Evolutionary conservation across 2,113 vertebrate genomes (phyloP).

Genomic region (Manacus vitellinus): DNA sequence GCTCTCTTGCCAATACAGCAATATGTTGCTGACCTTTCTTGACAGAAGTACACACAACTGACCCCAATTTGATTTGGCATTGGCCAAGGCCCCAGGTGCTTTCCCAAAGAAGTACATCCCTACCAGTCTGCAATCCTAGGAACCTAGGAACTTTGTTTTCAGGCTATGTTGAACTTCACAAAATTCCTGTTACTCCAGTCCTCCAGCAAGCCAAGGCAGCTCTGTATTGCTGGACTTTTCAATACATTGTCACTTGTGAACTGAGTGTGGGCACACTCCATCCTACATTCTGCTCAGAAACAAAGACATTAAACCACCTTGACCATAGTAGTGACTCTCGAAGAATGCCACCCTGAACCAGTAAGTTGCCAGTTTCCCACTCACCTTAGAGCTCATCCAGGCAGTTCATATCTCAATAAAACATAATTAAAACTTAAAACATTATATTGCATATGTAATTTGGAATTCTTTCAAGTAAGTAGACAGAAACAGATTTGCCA

Average conservation of each 20-base stretch:
- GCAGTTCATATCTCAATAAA: not conserved
- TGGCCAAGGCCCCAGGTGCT: not conserved
- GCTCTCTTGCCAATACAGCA: not conserved
- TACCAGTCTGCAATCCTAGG: not conserved
- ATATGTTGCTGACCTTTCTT: not conserved
- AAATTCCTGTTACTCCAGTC: not conserved
- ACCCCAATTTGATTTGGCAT: not conserved
- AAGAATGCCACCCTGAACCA: not conserved
- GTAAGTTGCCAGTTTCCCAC: not conserved
- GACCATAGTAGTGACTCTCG: not conserved
- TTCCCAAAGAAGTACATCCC: not conserved
- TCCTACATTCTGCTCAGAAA: not conserved
- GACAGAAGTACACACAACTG: not conserved
- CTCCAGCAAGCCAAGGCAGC: not conserved
- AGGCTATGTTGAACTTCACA: not conserved
- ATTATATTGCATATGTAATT: not conserved
- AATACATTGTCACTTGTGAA: rapidly evolving
- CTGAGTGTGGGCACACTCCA: not conserved
- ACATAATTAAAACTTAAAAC: not conserved
- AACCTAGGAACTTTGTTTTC: not conserved
- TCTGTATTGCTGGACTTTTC: not conserved
- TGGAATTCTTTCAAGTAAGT: not conserved
- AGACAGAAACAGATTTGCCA: not conserved
- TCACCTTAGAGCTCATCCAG: not conserved
- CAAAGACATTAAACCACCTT: not conserved